phyloP scores from a whole-genome alignment of 2,888 invertebrate species.

The Drosophila suboccidentalis region DNA sequence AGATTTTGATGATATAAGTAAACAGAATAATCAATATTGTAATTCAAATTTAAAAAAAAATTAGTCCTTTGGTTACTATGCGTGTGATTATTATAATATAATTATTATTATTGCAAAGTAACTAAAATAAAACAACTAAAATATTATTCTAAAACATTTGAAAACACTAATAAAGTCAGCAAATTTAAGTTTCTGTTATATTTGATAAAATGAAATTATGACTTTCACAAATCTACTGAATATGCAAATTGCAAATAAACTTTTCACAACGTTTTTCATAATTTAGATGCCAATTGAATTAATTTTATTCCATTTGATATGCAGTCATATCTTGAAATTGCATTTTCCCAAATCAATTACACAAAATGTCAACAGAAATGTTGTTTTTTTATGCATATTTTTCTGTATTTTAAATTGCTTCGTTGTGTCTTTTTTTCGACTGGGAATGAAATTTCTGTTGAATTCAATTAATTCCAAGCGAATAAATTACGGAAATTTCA shows the following conservation, averaged over 20 bases:
- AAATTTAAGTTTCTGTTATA: not conserved
- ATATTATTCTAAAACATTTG: too few relatives aligned
- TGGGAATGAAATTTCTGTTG: conserved; percentile 42
- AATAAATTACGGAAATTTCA: conserved; percentile 57
- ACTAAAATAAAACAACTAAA: too few relatives aligned
- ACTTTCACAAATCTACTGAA: not conserved
- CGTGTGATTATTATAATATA: too few relatives aligned
- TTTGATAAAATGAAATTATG: not conserved
- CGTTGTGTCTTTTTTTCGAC: not conserved
- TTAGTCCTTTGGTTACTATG: too few relatives aligned
- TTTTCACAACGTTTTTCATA: not conserved
- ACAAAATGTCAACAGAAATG: conserved; percentile 37
- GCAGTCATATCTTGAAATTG: conserved; percentile 37
- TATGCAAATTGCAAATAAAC: not conserved
- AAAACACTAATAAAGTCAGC: too few relatives aligned
- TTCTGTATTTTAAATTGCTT: conserved; percentile 10
- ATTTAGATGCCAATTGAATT: conserved; percentile 10
- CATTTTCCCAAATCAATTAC: conserved; percentile 50
- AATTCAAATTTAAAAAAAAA: too few relatives aligned
- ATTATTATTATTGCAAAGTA: too few relatives aligned
- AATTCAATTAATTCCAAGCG: conserved; percentile 58
- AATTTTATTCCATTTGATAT: conserved; percentile 4
- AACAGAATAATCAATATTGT: too few relatives aligned
- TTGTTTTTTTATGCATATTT: not conserved
- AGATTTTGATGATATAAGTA: too few relatives aligned